Percentiles rank a stretch among this genome's conserved stretches.
These are phyloP conservation scores for Ramphastos sulfuratus DNA, from an alignment of 2,113 vertebrate species.

Conservation along the genomic window DNA sequence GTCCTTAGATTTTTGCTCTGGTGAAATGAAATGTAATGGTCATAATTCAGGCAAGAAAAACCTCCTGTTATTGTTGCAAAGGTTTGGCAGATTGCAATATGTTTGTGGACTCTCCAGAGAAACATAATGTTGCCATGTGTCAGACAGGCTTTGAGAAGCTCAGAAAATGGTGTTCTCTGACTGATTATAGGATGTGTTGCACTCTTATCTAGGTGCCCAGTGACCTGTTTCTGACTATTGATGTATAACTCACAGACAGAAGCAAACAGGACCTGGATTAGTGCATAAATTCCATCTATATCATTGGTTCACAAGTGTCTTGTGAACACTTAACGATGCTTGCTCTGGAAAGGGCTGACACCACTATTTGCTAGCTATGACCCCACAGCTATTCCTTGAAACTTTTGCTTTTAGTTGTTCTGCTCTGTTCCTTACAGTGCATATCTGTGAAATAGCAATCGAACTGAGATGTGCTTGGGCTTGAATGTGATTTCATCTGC, in stretches of 20 bases:
- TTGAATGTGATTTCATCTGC: neutral
- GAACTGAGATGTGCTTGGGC: neutral
- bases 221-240: neutral
- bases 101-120: neutral
- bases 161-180: neutral
- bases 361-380: neutral
- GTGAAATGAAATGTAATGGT: neutral
- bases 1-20: neutral
- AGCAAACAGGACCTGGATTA: neutral
- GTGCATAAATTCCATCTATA: neutral
- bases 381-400: neutral
- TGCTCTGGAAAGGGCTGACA: neutral
- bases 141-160: neutral
- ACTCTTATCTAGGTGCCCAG: neutral
- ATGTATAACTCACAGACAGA: neutral
- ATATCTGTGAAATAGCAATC: neutral
- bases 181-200: neutral
- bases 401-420: neutral
- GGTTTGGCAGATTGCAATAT: neutral
- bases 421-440: neutral
- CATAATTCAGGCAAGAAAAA: neutral
- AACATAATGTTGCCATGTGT: accelerated
- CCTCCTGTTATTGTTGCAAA: neutral
- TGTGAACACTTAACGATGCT: neutral
- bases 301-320: neutral